A percentile compares a stretch with the other conserved stretches of the same genome.
phyloP scores from a whole-genome alignment of 2,888 invertebrate genomes.

The Drosophila kuntzei region DNA sequence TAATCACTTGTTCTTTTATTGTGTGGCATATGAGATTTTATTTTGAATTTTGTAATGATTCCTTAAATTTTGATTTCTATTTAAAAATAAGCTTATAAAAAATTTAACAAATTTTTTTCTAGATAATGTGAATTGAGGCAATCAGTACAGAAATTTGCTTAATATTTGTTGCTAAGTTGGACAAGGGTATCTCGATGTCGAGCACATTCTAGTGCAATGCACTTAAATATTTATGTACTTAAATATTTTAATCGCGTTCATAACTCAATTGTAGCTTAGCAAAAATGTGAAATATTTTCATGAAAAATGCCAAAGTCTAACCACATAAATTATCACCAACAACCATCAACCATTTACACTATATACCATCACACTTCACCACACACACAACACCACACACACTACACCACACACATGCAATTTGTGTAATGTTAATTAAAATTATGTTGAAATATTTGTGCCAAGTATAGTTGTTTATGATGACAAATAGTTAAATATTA shows the following conservation, averaged over 20 bases:
- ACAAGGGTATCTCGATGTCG: background rate
- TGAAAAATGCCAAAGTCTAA: slow-evolving; percentile 19
- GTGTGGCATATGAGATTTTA: no score
- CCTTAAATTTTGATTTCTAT: no score
- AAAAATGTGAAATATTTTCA: slow-evolving; percentile 34
- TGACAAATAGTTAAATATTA: background rate
- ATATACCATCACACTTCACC: background rate
- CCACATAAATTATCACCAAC: slow-evolving; percentile 1
- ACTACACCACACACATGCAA: background rate
- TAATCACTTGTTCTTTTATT: no score
- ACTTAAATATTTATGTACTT: background rate
- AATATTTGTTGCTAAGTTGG: background rate
- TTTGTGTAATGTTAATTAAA: slow-evolving; percentile 44
- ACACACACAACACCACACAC: background rate
- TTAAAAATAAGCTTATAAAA: no score
- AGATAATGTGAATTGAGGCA: no score
- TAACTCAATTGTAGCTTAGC: slow-evolving; percentile 9
- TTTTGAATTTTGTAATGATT: no score
- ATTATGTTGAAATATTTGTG: slow-evolving; percentile 12
- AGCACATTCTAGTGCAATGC: background rate
- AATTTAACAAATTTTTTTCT: no score
- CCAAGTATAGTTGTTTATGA: slow-evolving; percentile 19
- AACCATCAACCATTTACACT: background rate
- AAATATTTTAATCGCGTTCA: slow-evolving; percentile 8
- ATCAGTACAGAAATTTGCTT: no score